Evolutionary conservation across 2,797 vertebrate species (phyloP), one percentile per base, ranked within the genome.

Genomic region (Tadarida brasiliensis): DNA sequence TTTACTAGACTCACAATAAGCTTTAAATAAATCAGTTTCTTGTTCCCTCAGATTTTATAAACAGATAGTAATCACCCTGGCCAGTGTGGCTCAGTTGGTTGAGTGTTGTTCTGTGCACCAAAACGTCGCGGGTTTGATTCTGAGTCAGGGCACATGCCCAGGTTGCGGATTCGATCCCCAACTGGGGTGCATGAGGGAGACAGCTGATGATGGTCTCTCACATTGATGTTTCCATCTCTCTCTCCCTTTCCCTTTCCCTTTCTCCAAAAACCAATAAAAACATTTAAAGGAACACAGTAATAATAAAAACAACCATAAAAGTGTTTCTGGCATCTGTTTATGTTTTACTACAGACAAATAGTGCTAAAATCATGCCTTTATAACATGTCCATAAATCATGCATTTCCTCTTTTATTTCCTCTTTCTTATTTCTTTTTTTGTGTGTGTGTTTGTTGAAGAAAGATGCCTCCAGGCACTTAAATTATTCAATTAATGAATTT

Each of bases 401-500:
- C 17, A 88, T 92, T 74, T 87, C 6, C 57, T 82, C 33, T 57
- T 82, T 71, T 93, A 82, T 87, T 83, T 85, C 33, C 59, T 56
- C n/a, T 81, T 82, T 85, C 93, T 82, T 28, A 57, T 94, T 83
- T 81, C 16, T 83, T 95, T 87, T 71, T 70, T 16, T 86, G 54
- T 49, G 26, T 78, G 17, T 90, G 26, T 78, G 17, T 90, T 83
- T 80, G 28, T 33, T 81, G 11, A 17, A 87, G 71, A 95, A 93
- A 30, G 22, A 71, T 57, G 33, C 26, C 57, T 47, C 70, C 44
- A 63, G 51, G 49, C 9, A 77, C 78, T 82, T 86, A 57, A 68
- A 61, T 74, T 90, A 90, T 47, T 94, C 24, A 91, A 80, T 91
- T 89, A 91, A 94, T 30, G 71, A 59, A 92, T 78, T 90, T 83